phyloP scores from a whole-genome alignment of 2,888 invertebrate species.

The Pinctada fucata region DNA sequence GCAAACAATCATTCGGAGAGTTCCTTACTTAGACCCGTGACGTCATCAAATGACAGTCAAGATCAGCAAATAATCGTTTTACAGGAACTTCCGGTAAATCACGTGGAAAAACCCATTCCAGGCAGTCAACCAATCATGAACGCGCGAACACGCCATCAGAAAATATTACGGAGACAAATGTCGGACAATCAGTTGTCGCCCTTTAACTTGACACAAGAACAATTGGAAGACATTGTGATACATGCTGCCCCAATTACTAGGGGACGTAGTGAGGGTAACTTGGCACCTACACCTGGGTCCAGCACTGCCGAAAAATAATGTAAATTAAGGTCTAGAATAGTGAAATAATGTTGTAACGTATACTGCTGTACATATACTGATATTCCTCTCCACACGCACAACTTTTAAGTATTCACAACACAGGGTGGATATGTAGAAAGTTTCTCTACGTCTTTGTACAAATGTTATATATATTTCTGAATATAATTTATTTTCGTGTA shows the following conservation, averaged over 20 bases:
- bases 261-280: neutral
- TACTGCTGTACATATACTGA: too few relatives aligned
- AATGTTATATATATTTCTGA: too few relatives aligned
- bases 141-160: slow-evolving; percentile 57
- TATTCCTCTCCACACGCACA: too few relatives aligned
- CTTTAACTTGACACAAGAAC: slow-evolving; percentile 56
- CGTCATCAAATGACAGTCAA: slow-evolving; percentile 53
- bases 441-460: too few relatives aligned
- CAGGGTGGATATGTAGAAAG: too few relatives aligned
- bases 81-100: slow-evolving; percentile 58
- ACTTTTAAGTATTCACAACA: too few relatives aligned
- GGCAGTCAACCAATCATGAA: slow-evolving; percentile 50
- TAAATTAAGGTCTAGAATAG: neutral
- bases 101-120: slow-evolving; percentile 51
- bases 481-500: too few relatives aligned
- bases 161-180: slow-evolving; percentile 57
- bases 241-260: slow-evolving; percentile 59
- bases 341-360: neutral
- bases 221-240: slow-evolving; percentile 65
- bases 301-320: neutral
- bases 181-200: slow-evolving; percentile 64
- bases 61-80: slow-evolving; percentile 64
- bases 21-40: slow-evolving; percentile 22
- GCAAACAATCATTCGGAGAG: neutral
- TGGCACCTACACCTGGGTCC: neutral